phyloP scores from a whole-genome alignment of 2,113 vertebrate genomes.

The Bubo scandiacus region DNA sequence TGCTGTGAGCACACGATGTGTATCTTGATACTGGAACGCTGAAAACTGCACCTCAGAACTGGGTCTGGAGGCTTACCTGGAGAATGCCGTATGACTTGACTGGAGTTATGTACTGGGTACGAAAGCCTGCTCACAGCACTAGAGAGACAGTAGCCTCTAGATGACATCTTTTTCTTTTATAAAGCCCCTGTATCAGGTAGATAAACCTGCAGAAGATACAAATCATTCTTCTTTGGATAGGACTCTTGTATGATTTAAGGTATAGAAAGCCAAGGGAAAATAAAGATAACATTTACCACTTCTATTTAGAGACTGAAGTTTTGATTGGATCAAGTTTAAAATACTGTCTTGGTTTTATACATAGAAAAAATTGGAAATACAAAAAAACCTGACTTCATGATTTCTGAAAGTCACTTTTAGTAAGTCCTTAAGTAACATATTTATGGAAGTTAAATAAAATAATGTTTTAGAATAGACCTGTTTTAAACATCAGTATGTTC shows the following conservation, averaged over 20 bases:
- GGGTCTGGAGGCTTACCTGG: background rate
- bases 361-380: background rate
- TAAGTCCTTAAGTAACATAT: background rate
- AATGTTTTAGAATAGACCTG: background rate
- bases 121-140: background rate
- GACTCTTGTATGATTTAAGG: background rate
- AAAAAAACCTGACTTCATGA: background rate
- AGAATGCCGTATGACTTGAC: background rate
- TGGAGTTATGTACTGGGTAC: background rate
- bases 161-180: background rate
- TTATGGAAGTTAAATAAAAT: background rate
- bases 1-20: accelerated
- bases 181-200: background rate
- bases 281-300: background rate
- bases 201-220: background rate
- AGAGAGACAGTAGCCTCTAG: background rate
- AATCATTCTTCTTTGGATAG: background rate
- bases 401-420: background rate
- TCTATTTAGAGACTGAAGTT: background rate
- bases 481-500: background rate
- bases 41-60: background rate
- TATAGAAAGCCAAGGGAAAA: background rate
- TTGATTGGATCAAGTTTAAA: background rate
- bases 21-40: background rate
- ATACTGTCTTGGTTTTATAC: background rate